Evolutionary conservation across 2,797 vertebrate species (phyloP).

Genomic region (Molothrus ater): DNA sequence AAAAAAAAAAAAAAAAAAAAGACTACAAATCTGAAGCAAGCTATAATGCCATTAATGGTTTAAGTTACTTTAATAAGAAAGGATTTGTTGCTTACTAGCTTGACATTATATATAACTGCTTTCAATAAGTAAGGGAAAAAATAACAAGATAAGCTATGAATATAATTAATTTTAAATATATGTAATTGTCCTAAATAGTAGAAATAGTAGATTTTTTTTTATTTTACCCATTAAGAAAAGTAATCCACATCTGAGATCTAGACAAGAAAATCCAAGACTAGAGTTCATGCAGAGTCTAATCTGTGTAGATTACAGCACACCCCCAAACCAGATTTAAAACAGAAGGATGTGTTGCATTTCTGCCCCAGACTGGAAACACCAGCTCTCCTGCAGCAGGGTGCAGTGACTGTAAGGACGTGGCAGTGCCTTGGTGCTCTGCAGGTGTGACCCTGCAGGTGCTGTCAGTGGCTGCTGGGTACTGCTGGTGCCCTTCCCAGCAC

Average conservation of each 20-base stretch:
- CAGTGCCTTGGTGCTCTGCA: not conserved
- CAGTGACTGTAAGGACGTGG: not conserved
- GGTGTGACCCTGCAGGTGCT: not conserved
- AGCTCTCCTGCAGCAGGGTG: not conserved
- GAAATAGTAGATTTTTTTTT: not conserved
- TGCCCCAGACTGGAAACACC: not conserved
- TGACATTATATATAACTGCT: conserved; percentile 10
- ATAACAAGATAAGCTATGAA: not conserved
- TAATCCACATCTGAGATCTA: not conserved
- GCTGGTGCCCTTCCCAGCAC: not conserved
- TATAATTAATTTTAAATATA: not conserved
- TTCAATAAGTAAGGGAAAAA: not conserved
- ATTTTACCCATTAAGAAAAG: not conserved
- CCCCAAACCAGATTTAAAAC: not conserved
- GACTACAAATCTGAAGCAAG: conserved; percentile 48
- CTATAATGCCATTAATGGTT: conserved; percentile 64
- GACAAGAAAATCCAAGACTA: not conserved
- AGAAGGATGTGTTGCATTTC: not conserved
- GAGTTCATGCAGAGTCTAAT: conserved; percentile 18
- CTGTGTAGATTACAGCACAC: not conserved
- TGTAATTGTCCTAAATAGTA: not conserved
- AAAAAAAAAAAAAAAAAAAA: conserved; percentile 1
- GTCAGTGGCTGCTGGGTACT: accelerated
- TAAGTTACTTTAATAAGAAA: conserved; percentile 57
- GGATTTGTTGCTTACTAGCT: conserved; percentile 42